Evolutionary conservation across 2,888 invertebrate species (phyloP), one percentile per base, ranked within the genome.

Genomic region (Eupithecia subfuscata): DNA sequence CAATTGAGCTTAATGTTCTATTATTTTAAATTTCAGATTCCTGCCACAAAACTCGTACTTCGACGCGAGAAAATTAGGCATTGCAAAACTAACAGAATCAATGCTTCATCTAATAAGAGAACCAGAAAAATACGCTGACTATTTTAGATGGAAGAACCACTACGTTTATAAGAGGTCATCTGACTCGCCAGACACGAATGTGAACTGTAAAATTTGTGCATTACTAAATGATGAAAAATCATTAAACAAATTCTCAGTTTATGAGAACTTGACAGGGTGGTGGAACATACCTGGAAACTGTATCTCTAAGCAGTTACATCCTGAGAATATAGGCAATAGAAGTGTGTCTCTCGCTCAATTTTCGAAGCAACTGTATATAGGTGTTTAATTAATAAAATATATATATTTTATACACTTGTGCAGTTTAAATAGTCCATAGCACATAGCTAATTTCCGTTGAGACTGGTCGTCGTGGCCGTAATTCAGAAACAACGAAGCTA

Each of bases 121-220:
- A 43, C 87, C 86, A 2, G 86, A 88, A 0, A 73, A 85, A 60
- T 94, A 94, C 45, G 84, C 86, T 0, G 82, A 90, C 37, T 93
- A 88, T 80, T 94, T 94, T 78, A 87, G 80, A 77, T 94, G 94
- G 94, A 88, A 83, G 70, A 92, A 90, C 48, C 88, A 94, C 78
- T 94, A 94, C 75, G 84, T 86, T 0, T 94, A 88, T 70, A 83
- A 91, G 71, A 82, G 77, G 68, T 88, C 87, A 64, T 74, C 73
- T 37, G 88, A 88, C 7, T 85, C 81, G 37, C n/a, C 81, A 14
- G 90, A 92, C 48, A 92, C 91, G 0, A 87, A 94, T 69, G 92
- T 92, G 67, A 91, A 92, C 73, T 94, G 94, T 78, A 83, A 84
- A 37, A 88, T 94, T 77, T 94, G 94, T 79, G 84, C 87, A 4